phyloP scores from a whole-genome alignment of 2,113 vertebrate genomes.

The Centropristis striata region DNA sequence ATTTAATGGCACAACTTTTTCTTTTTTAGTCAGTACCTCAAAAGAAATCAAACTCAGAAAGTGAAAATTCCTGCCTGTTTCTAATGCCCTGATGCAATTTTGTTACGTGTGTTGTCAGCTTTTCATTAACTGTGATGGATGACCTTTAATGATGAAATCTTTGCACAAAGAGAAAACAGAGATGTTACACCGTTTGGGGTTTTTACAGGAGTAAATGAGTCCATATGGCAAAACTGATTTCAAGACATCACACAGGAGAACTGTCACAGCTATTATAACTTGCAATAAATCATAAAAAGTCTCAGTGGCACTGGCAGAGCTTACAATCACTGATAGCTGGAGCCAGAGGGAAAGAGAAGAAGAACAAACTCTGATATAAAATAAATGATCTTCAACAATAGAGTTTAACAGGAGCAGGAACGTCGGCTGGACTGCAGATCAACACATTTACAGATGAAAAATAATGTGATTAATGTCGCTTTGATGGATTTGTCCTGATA shows the following conservation, averaged over 20 bases:
- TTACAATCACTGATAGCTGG: background rate
- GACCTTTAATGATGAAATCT: slow-evolving; percentile 9
- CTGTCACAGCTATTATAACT: slow-evolving; percentile 8
- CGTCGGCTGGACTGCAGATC: background rate
- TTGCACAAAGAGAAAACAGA: background rate
- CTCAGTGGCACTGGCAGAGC: background rate
- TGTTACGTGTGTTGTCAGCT: background rate
- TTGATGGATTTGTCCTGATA: background rate
- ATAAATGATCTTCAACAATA: background rate
- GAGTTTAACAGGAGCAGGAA: too few relatives aligned
- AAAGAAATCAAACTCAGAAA: background rate
- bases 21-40: background rate
- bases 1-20: too few relatives aligned
- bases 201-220: slow-evolving; percentile 9
- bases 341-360: background rate
- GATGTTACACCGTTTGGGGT: background rate
- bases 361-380: background rate
- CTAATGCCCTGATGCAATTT: slow-evolving; percentile 19
- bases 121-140: slow-evolving; percentile 24
- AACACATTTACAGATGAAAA: background rate
- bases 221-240: slow-evolving; percentile 20
- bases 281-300: slow-evolving; percentile 6
- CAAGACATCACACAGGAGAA: background rate
- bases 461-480: background rate
- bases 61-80: background rate